A percentile compares a stretch with the other conserved stretches of the same genome.
Evolutionary conservation across 2,797 vertebrate genomes (phyloP).

Genomic region (Typhlichthys subterraneus): DNA sequence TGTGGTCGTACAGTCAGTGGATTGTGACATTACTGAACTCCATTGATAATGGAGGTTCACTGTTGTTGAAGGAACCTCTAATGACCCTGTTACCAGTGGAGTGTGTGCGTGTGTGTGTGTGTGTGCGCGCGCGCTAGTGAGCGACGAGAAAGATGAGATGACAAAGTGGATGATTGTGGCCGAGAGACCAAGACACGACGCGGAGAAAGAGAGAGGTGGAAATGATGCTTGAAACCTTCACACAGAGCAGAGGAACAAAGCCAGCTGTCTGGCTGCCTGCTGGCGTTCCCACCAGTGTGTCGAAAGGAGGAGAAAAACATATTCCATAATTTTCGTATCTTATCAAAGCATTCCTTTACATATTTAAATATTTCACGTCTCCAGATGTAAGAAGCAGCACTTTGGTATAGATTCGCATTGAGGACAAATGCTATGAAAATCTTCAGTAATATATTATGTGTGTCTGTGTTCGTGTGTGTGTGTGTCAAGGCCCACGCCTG

Average conservation of each 20-base stretch:
- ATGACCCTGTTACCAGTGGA: conserved; percentile 63
- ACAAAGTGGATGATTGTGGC: conserved; percentile 29
- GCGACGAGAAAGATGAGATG: not conserved
- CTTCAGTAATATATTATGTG: not conserved
- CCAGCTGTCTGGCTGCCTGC: conserved; percentile 27
- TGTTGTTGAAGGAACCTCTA: conserved; percentile 44
- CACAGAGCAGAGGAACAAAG: conserved; percentile 21
- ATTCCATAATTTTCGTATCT: conserved; percentile 41
- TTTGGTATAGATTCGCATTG: conserved; percentile 22
- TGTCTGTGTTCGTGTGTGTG: not conserved
- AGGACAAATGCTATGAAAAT: conserved; percentile 3
- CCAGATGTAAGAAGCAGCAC: conserved; percentile 21
- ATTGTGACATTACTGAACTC: conserved; percentile 47
- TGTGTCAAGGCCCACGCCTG: not conserved
- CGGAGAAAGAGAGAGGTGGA: not conserved
- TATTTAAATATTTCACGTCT: conserved; percentile 20
- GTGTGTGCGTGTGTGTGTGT: conserved; percentile 26
- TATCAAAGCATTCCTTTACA: conserved; percentile 35
- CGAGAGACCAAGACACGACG: conserved; percentile 17
- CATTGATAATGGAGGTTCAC: conserved; percentile 46
- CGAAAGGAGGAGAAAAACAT: conserved; percentile 45
- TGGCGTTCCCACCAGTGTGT: conserved; percentile 36
- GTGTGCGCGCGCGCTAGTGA: not conserved
- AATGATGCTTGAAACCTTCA: not conserved
- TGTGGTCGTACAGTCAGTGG: conserved; percentile 8